Evolutionary conservation across 2,113 vertebrate genomes (phyloP).

Genomic region (Chauna torquata): DNA sequence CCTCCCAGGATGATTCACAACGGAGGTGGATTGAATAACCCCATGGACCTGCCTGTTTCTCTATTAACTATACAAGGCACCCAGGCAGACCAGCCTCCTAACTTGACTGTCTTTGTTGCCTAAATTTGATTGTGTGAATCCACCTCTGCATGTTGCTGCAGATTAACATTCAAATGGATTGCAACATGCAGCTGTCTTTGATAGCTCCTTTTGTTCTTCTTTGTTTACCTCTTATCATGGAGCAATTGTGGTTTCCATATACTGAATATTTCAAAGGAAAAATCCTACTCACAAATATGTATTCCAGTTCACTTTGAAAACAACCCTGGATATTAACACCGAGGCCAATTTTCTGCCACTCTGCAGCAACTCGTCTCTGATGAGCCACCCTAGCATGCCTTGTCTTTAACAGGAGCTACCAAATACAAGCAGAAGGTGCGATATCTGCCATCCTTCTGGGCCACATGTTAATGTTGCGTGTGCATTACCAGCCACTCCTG

Average conservation of each 20-base stretch:
- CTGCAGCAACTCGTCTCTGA: not conserved
- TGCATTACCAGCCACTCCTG: not conserved
- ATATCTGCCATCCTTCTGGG: not conserved
- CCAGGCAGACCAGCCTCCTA: not conserved
- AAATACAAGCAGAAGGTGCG: not conserved
- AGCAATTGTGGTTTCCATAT: not conserved
- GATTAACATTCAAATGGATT: conserved; percentile 30
- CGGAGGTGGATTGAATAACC: not conserved
- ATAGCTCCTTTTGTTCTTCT: conserved; percentile 31
- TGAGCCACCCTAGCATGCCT: not conserved
- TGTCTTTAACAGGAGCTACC: not conserved
- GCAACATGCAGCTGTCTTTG: not conserved
- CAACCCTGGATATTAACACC: not conserved
- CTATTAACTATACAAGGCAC: not conserved
- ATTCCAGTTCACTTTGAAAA: not conserved
- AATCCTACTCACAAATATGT: not conserved
- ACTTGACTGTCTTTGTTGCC: not conserved
- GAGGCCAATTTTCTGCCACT: not conserved
- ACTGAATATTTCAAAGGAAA: conserved; percentile 30
- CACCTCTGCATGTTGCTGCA: conserved; percentile 1
- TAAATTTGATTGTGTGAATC: not conserved
- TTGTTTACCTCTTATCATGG: conserved; percentile 19
- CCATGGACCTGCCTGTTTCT: not conserved
- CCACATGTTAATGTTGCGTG: rapidly evolving
- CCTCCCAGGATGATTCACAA: conserved; percentile 44